A percentile compares a stretch with the other conserved stretches of the same genome.
These are phyloP conservation scores for Amphipyra berbera DNA, from an alignment of 2,888 invertebrate species.

Conservation along the genomic window DNA sequence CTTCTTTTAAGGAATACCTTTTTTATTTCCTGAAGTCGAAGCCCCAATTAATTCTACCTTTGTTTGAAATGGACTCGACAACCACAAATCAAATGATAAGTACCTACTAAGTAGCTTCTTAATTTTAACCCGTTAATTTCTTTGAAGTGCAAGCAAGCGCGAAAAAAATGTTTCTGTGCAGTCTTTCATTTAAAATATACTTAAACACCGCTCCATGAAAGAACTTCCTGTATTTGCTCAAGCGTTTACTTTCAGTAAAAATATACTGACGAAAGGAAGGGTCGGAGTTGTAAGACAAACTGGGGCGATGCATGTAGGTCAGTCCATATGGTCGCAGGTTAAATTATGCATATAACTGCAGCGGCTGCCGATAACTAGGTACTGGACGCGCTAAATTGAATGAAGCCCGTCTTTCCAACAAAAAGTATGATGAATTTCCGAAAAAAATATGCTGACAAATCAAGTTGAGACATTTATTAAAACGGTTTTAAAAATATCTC, in stretches of 20 bases:
- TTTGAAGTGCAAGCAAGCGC: constrained; percentile 46
- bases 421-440: constrained; percentile 8
- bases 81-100: constrained; percentile 28
- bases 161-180: constrained; percentile 46
- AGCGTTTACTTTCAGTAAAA: constrained; percentile 52
- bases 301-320: constrained; percentile 61
- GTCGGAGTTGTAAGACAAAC: constrained; percentile 57
- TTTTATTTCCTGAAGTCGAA: constrained; percentile 11
- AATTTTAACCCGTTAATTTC: constrained; percentile 33
- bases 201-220: constrained; percentile 29
- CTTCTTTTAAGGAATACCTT: not conserved
- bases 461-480: not conserved
- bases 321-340: constrained; percentile 53
- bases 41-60: constrained; percentile 3
- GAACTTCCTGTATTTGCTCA: constrained; percentile 53
- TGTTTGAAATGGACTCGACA: constrained; percentile 14
- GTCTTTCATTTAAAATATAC: constrained; percentile 45
- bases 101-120: constrained; percentile 26
- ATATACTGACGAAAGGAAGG: constrained; percentile 57
- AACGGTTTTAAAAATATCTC: too few relatives aligned
- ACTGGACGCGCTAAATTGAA: constrained; percentile 38
- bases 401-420: constrained; percentile 33
- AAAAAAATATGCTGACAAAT: not conserved
- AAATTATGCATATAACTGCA: constrained; percentile 67
- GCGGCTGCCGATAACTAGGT: constrained; percentile 54